Evolutionary conservation across 2,888 invertebrate genomes (phyloP).

Genomic region (Drosophila acutilabella): DNA sequence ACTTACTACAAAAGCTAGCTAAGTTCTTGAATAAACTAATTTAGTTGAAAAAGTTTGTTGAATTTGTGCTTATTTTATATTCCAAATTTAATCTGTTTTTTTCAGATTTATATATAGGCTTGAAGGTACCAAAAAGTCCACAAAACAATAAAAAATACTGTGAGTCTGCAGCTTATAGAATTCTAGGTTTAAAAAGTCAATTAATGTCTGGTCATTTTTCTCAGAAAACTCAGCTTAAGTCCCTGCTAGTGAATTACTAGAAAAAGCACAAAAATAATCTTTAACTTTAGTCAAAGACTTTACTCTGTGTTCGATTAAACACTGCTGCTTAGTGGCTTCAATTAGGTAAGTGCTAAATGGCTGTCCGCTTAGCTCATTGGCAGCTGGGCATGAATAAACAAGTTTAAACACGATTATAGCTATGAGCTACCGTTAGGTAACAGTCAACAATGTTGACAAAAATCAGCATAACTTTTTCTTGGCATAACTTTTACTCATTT

Average conservation of each 20-base stretch:
- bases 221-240: no score
- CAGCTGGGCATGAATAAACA: background rate
- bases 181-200: no score
- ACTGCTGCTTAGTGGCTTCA: constrained; percentile 2
- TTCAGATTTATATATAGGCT: background rate
- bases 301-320: background rate
- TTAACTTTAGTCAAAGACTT: background rate
- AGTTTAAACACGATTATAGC: constrained; percentile 40
- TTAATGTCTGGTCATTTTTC: no score
- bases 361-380: constrained; percentile 23
- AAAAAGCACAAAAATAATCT: background rate
- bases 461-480: constrained; percentile 62
- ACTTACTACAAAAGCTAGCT: no score
- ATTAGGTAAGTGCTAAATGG: constrained; percentile 24
- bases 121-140: no score
- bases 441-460: constrained; percentile 8
- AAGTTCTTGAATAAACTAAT: no score
- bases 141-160: no score
- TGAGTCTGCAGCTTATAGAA: no score
- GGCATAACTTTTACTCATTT: constrained; percentile 56
- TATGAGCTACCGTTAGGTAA: constrained; percentile 40
- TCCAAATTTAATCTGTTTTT: background rate
- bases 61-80: no score
- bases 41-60: no score
- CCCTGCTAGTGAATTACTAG: no score